These are phyloP conservation scores for Muscina levida DNA, from an alignment of 2,888 invertebrate species.

Conservation along the genomic window DNA sequence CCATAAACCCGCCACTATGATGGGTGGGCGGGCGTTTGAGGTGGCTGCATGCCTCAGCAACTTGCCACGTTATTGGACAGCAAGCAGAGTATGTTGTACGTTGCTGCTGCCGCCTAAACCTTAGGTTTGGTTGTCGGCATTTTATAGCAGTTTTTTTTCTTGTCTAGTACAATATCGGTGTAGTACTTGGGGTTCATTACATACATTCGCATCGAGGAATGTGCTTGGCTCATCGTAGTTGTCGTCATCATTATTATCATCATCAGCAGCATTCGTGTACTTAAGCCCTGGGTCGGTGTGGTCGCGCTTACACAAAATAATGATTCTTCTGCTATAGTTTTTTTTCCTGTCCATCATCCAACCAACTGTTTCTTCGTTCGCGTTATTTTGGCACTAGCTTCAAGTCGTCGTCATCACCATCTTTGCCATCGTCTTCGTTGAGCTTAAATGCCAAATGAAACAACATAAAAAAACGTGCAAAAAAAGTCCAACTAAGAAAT, in stretches of 20 bases:
- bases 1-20: too few species aligned
- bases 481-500: not conserved
- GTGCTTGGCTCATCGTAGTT: constrained; percentile 27
- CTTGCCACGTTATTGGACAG: constrained; percentile 32
- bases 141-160: constrained; percentile 18
- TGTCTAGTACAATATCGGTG: not conserved
- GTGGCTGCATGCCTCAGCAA: constrained; percentile 50
- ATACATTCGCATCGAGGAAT: constrained; percentile 50
- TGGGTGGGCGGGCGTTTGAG: constrained; percentile 53
- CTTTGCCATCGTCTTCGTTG: not conserved
- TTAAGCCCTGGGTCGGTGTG: constrained; percentile 51
- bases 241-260: constrained; percentile 4
- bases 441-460: constrained; percentile 59
- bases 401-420: not conserved
- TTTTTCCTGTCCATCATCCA: too few species aligned
- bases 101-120: too few species aligned
- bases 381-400: too few species aligned
- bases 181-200: not conserved
- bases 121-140: not conserved
- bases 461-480: constrained; percentile 29
- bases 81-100: not conserved
- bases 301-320: constrained; percentile 29
- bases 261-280: constrained; percentile 41
- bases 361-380: not conserved
- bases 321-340: not conserved